Base-by-base conservation (phyloP, 2,113 vertebrate genomes). In the Atractosteus spatula region DNA sequence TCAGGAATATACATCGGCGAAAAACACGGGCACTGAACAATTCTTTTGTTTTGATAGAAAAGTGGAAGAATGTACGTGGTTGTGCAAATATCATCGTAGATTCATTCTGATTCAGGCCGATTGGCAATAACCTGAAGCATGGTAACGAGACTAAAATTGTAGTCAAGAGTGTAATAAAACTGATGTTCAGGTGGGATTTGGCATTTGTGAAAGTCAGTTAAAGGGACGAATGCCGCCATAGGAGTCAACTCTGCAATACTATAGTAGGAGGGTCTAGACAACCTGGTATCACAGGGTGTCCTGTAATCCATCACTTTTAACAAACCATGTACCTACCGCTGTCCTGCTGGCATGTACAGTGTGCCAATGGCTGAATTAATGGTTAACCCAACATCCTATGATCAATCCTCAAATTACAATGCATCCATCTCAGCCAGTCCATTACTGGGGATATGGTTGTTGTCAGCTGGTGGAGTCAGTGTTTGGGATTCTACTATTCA, bases 341-440 rank as follows among this genome's bases (percentile, higher is more conserved):
- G 77, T 84, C 85, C 85, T 41, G 74, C 80, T 69, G 86, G 6
- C 3, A 65, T 29, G 62, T 65, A 65, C 5, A 65, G 57, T 59
- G 61, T 62, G 62, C 62, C n/a, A 65, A 29, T 65, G 62, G 29
- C 62, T 17, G 17, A 74, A 75, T 70, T 80, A 82, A 84, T 70
- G 75, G 61, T 77, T 82, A 76, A 81, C 68, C 55, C 67, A 66
- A 73, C 73, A 73, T 77, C 72, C 73, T 78, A 61, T 79, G 79
- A 79, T 77, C 74, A 66, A 69, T 54, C 69, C 66, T 56, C 68
- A 68, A 54, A 7, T 64, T 69, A 75, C 74, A 76, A 68, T 55
- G 2, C 64, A 73, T 13, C 41, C 17, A 65, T 29, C 29, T 11
- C 5, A 65, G 57, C 55, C 44, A 45, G 51, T n/a, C 7, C 47